Evolutionary conservation across 1,140 invertebrate genomes (phyloP).

Genomic region (Drosophila chauvacae): DNA sequence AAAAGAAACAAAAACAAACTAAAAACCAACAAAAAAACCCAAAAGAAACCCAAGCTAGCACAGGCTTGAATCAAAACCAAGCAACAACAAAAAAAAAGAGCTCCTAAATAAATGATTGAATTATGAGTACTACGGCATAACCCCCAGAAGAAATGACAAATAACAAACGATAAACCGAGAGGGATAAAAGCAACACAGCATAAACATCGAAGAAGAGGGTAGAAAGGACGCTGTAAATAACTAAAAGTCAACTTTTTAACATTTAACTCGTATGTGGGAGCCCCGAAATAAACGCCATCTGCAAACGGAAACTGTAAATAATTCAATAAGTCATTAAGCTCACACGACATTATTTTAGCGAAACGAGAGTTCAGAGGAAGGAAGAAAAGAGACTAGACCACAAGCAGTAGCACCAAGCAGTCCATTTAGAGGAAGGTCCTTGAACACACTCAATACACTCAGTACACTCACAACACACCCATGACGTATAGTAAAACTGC

Average conservation of each 20-base stretch:
- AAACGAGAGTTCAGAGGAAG: background rate
- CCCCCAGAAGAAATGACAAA: constrained; percentile 30
- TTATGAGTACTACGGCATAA: constrained; percentile 39
- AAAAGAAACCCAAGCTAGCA: constrained; percentile 21
- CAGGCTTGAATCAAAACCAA: constrained; percentile 17
- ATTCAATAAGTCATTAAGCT: constrained; percentile 24
- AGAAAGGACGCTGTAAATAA: constrained; percentile 27
- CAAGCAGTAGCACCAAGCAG: constrained; percentile 15
- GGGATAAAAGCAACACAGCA: constrained; percentile 28
- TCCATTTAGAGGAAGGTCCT: constrained; percentile 7
- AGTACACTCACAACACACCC: constrained; percentile 15
- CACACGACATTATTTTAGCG: constrained; percentile 18
- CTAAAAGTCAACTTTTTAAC: constrained; percentile 35
- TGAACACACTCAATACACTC: background rate
- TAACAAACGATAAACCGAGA: constrained; percentile 26
- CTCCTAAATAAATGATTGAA: constrained; percentile 31
- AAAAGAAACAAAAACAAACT: constrained; percentile 38
- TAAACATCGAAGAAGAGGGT: constrained; percentile 41
- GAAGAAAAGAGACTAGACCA: background rate
- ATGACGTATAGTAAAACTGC: constrained; percentile 65
- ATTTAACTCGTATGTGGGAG: background rate
- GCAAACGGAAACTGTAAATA: constrained; percentile 43
- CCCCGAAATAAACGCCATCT: constrained; percentile 15
- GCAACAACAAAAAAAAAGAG: constrained; percentile 2
- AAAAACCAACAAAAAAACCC: background rate